phyloP scores from a whole-genome alignment of 2,888 invertebrate genomes.

The Lithophane leautieri region DNA sequence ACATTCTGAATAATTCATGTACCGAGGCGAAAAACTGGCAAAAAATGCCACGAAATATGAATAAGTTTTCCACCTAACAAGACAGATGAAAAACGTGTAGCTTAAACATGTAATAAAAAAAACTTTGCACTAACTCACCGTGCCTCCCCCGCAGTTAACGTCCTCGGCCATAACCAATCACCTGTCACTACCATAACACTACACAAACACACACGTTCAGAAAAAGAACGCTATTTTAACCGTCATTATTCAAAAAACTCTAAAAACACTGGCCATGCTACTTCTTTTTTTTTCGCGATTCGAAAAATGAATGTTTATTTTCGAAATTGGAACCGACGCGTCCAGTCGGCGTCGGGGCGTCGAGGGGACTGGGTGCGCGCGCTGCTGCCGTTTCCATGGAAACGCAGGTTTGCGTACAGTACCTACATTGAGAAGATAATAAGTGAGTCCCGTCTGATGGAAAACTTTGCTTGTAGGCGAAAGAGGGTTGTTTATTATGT shows the following conservation, averaged over 20 bases:
- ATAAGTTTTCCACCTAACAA: constrained; percentile 1
- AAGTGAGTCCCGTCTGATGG: constrained; percentile 51
- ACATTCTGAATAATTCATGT: constrained; percentile 41
- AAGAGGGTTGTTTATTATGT: constrained; percentile 44
- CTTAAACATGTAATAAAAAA: constrained; percentile 51
- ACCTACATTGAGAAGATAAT: constrained; percentile 59
- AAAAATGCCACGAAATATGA: background rate
- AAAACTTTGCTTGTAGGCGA: constrained; percentile 55
- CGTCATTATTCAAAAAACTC: constrained; percentile 29
- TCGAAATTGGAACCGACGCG: constrained; percentile 73
- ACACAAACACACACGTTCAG: constrained; percentile 56
- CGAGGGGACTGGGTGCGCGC: constrained; percentile 87
- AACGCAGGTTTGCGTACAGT: constrained; percentile 74
- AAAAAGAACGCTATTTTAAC: constrained; percentile 50
- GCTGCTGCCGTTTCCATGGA: constrained; percentile 82
- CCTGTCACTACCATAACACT: constrained; percentile 74
- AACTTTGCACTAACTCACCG: constrained; percentile 77
- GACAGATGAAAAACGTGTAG: constrained; percentile 21
- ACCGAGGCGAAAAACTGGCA: constrained; percentile 9
- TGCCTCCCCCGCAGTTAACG: constrained; percentile 79
- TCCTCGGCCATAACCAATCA: constrained; percentile 80
- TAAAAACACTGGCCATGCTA: constrained; percentile 26
- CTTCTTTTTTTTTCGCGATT: constrained; percentile 44
- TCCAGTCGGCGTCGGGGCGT: constrained; percentile 73
- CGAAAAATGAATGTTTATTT: constrained; percentile 72